A percentile compares a stretch with the other conserved stretches of the same genome.
phyloP scores from a whole-genome alignment of 1,140 invertebrate species.

The Atta cephalotes region DNA sequence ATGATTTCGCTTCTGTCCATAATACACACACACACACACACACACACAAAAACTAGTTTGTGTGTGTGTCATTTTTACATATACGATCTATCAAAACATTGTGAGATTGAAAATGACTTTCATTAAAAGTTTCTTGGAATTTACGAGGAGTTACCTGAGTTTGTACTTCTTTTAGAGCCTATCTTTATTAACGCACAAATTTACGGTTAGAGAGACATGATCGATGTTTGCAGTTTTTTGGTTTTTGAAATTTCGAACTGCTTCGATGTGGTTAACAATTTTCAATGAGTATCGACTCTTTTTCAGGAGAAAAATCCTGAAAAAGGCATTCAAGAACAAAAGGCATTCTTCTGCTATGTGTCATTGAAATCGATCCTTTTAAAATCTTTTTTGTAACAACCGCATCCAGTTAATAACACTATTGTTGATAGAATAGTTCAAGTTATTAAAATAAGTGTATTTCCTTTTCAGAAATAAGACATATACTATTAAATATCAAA shows the following conservation, averaged over 20 bases:
- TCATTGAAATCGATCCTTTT: background rate
- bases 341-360: background rate
- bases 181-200: conserved; percentile 78
- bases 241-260: background rate
- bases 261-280: background rate
- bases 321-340: background rate
- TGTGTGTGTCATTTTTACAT: background rate
- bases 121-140: conserved; percentile 66
- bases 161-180: background rate
- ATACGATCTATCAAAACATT: conserved; percentile 75
- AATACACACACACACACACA: background rate
- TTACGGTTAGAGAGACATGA: conserved; percentile 70
- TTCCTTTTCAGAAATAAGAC: too few species aligned
- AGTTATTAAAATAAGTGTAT: too few species aligned
- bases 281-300: background rate
- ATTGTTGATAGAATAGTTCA: too few species aligned
- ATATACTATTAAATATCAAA: too few species aligned
- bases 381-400: background rate
- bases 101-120: conserved; percentile 48
- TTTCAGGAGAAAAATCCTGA: background rate
- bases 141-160: conserved; percentile 75
- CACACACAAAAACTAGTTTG: too few species aligned
- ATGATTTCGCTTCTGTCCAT: background rate
- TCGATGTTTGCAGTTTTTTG: background rate
- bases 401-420: too few species aligned